Evolutionary conservation across 1,140 invertebrate species (phyloP).

Genomic region (Battus philenor): DNA sequence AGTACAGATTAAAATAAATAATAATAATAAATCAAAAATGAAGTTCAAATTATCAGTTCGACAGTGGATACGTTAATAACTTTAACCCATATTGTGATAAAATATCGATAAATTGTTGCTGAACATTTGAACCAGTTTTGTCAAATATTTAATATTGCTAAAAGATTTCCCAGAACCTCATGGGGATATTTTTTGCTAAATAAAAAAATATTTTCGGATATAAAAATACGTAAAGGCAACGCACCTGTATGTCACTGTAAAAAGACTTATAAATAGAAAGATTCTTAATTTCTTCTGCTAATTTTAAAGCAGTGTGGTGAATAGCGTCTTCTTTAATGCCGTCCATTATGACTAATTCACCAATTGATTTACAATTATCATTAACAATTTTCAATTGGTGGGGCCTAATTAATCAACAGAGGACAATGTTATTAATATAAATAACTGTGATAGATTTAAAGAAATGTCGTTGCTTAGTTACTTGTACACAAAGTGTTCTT

Average conservation of each 20-base stretch:
- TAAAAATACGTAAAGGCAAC: constrained; percentile 21
- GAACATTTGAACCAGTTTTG: too few species aligned
- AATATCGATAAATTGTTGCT: too few species aligned
- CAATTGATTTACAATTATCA: constrained; percentile 17
- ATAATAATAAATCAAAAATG: constrained; percentile 5
- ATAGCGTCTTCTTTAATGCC: constrained; percentile 75
- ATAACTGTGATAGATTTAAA: constrained; percentile 24
- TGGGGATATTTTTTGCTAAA: too few species aligned
- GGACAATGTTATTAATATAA: background rate
- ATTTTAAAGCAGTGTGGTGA: constrained; percentile 76
- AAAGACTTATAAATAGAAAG: constrained; percentile 77
- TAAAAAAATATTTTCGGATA: too few species aligned
- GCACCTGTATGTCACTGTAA: constrained; percentile 75
- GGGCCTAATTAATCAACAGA: background rate
- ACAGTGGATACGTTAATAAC: too few species aligned
- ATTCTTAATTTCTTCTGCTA: constrained; percentile 77
- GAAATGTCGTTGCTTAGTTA: constrained; percentile 27
- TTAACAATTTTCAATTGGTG: background rate
- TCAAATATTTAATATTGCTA: too few species aligned
- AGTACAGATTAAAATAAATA: too few species aligned
- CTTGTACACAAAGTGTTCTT: background rate
- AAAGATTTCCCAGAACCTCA: too few species aligned
- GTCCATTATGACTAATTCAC: constrained; percentile 59
- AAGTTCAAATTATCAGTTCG: too few species aligned
- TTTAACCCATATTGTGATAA: too few species aligned